Evolutionary conservation across 2,797 vertebrate genomes (phyloP), one percentile per base, ranked within the genome.

Genomic region (Pipistrellus pygmaeus): DNA sequence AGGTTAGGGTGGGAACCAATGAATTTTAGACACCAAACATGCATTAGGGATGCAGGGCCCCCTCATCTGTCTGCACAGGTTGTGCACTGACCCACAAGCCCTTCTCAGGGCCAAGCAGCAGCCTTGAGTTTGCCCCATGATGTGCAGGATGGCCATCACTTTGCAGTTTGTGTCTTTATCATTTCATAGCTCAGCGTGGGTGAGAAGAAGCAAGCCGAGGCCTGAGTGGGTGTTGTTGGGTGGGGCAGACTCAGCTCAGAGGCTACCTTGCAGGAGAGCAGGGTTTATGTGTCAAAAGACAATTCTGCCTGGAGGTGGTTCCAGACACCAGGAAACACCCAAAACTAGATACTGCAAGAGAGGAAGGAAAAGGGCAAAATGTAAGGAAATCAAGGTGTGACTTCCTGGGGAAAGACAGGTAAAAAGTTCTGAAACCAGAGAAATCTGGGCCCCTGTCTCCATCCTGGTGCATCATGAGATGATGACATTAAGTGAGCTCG

Each of bases 21-120:
- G 51, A n/a, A 53, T 53, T 75, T 75, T 44, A 84, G 27, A 41
- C 1, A 21, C 5, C 25, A 20, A 85, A 46, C 44, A 12, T 69
- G 7, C 10, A 12, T 5, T 2, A 62, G 32, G 69, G 6, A 20
- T 69, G 5, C 8, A 90, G 41, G 38, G 1, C 25, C 13, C 14
- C 8, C 2, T 41, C 71, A 4, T 11, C 32, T 0, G 8, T 4
- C 1, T 80, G 3, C 18, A 4, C 38, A 4, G 13, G 38, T 66
- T 60, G 30, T 41, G 6, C 10, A 46, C 5, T 41, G 62, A 89
- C 14, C 27, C 48, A 51, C 1, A 64, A 8, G 0, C 76, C 27
- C 5, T 10, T 17, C 20, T 7, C 9, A 20, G 35, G 3, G 6
- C 15, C 18, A 3, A 73, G 41, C 4, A 48, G 51, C 81, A 48